Conservation (phyloP, 1,140 invertebrate species). For the Contarinia nasturtii region DNA sequence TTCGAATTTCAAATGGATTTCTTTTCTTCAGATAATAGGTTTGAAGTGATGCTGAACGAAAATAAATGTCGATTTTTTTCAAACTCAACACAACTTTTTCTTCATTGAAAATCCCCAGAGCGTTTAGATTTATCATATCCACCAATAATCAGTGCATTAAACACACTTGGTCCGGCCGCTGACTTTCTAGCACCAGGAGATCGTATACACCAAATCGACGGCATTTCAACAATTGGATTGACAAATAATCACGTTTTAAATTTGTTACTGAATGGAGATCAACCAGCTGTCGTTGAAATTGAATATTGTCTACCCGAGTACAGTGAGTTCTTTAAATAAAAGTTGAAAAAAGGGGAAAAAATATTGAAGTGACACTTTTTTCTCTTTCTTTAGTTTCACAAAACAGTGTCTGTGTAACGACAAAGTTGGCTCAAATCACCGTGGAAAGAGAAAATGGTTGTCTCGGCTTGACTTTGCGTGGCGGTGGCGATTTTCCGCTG, state of each 20-base stretch:
- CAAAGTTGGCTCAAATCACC: conserved; percentile 51
- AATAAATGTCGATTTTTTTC: not conserved
- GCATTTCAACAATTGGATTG: conserved; percentile 51
- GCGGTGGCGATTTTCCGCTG: conserved; percentile 58
- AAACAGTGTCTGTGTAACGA: conserved; percentile 45
- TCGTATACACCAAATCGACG: conserved; percentile 60
- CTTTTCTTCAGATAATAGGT: too few relatives aligned
- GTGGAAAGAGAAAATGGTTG: conserved; percentile 67
- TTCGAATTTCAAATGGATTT: too few relatives aligned
- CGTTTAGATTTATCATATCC: conserved; percentile 23
- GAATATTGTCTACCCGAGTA: conserved; percentile 64
- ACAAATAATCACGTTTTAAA: conserved; percentile 61
- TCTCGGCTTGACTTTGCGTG: conserved; percentile 71
- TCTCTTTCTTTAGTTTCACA: conserved; percentile 28
- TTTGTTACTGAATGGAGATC: conserved; percentile 52
- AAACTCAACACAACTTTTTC: not conserved
- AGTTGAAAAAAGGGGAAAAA: not conserved
- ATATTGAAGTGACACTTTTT: not conserved
- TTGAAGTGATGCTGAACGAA: too few relatives aligned
- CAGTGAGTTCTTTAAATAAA: conserved; percentile 30
- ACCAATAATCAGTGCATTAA: conserved; percentile 20
- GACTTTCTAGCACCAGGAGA: conserved; percentile 48
- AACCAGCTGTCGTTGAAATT: conserved; percentile 53
- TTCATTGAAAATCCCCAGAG: conserved; percentile 9
- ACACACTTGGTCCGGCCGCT: conserved; percentile 20